Evolutionary conservation across 35 echinoderm and acorn worm species (phyloP).

Genomic region (Strongylocentrotus purpuratus): DNA sequence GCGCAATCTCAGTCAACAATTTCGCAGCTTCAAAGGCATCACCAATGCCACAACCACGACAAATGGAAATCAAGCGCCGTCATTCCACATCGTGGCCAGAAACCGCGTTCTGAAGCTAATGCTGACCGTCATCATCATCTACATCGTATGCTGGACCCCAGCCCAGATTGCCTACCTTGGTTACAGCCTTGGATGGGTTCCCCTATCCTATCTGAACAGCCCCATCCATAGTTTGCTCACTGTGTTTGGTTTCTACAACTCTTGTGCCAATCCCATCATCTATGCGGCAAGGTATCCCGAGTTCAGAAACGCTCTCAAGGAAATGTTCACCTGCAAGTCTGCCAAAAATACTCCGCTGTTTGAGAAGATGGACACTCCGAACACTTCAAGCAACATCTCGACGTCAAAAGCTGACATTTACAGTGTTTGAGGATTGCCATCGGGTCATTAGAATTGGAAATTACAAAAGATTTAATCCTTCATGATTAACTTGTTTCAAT

Average conservation of each 20-base stretch:
- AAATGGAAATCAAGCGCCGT: not conserved
- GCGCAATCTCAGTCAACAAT: not conserved
- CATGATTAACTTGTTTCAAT: no score
- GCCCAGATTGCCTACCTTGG: constrained; percentile 43
- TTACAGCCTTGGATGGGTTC: constrained; percentile 51
- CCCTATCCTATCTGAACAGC: not conserved
- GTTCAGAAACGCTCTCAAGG: not conserved
- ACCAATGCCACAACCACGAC: not conserved
- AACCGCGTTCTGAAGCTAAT: constrained; percentile 61
- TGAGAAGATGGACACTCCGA: not conserved
- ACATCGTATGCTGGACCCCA: constrained; percentile 65
- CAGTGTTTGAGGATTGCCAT: no score
- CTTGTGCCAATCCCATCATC: constrained; percentile 68
- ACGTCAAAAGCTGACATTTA: no score
- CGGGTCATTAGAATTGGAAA: no score
- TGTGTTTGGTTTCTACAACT: constrained; percentile 56
- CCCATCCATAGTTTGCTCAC: constrained; percentile 36
- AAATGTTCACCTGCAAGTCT: not conserved
- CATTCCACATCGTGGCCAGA: not conserved
- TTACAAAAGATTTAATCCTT: no score
- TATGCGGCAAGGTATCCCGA: constrained; percentile 56
- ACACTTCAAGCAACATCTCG: no score
- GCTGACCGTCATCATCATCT: constrained; percentile 54
- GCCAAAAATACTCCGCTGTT: not conserved
- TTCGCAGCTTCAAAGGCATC: not conserved